A percentile compares a stretch with the other conserved stretches of the same genome.
These are phyloP conservation scores for Drosophila carrolli DNA, from an alignment of 1,140 invertebrate species.

Conservation along the genomic window DNA sequence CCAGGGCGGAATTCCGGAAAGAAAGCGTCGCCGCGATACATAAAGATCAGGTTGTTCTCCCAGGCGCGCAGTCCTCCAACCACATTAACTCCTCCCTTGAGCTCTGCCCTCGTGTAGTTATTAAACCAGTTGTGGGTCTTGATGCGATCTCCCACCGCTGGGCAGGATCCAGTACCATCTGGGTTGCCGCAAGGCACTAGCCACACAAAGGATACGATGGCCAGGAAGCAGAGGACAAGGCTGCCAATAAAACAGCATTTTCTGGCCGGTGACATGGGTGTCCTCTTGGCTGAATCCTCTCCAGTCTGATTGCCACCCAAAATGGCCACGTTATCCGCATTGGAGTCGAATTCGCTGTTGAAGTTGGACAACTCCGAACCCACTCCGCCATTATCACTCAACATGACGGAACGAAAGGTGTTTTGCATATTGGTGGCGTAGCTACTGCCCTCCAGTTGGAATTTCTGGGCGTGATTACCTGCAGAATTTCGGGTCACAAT, in stretches of 20 bases:
- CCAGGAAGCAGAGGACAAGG: slow-evolving; percentile 89
- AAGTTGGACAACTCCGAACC: slow-evolving; percentile 76
- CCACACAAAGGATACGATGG: slow-evolving; percentile 90
- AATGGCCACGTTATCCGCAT: slow-evolving; percentile 81
- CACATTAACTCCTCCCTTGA: slow-evolving; percentile 89
- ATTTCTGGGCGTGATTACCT: slow-evolving; percentile 34
- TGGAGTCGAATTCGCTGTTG: slow-evolving; percentile 76
- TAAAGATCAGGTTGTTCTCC: slow-evolving; percentile 89
- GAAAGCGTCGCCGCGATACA: slow-evolving; percentile 88
- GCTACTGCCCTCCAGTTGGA: slow-evolving; percentile 61
- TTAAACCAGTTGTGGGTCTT: slow-evolving; percentile 89
- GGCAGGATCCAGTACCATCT: slow-evolving; percentile 86
- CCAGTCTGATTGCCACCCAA: slow-evolving; percentile 45
- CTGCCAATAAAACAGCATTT: slow-evolving; percentile 88
- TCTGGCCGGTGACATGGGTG: slow-evolving; percentile 88
- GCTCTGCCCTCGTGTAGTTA: slow-evolving; percentile 89
- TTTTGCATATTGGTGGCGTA: slow-evolving; percentile 80
- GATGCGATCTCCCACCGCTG: slow-evolving; percentile 85
- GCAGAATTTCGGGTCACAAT: slow-evolving; percentile 27
- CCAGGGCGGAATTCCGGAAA: slow-evolving; percentile 85
- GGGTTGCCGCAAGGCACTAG: slow-evolving; percentile 89
- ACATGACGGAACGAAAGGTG: slow-evolving; percentile 85
- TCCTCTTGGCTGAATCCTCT: slow-evolving; percentile 63
- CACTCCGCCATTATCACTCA: slow-evolving; percentile 85
- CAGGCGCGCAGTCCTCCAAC: slow-evolving; percentile 87